Base-by-base conservation (phyloP, 2,888 invertebrate species). In the Camptogramma bilineatum region DNA sequence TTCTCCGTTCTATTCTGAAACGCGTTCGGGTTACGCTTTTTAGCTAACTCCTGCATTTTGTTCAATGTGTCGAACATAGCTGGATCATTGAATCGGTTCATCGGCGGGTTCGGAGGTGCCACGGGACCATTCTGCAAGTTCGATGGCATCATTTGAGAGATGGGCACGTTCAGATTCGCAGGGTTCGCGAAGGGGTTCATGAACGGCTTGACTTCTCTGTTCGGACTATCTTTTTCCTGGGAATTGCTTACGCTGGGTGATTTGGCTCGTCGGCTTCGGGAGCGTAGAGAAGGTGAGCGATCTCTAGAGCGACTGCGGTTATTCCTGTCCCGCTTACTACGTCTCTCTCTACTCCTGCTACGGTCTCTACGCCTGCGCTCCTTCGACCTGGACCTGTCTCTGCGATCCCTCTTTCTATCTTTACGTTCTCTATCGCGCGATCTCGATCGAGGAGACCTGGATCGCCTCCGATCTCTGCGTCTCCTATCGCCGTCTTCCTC, bases 341-440 rank as follows among this genome's bases (percentile, higher is more conserved):
- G 83, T 8, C 88, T 76, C 28, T 95, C 94, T 21, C 95, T 86
- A 72, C 95, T 94, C 50, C 95, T 93, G 64, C 95, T 94, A 44
- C 95, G 94, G 58, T 95, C 91, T 73, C 84, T 94, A 28, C 94
- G 93, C 17, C 93, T 90, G 17, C 95, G 89, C 1, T 95, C 96
- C 66, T 94, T 86, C 24, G 95, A 95, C 7, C 94, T 88, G 2
- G 94, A 94, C 21, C 93, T 79, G 28, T 94, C 94, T 5, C 94
- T 85, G 1, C 94, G 89, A 53, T 93, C 92, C 46, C 94, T 81
- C 56, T 92, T 91, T 31, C 92, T 82, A 3, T 92, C 92, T 69
- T 91, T 91, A 57, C 88, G 79, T 5, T 90, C 90, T 52, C 92
- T 76, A 17, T 87, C 87, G 0, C 88, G 79, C 1, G 89, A 89